Percentiles rank a stretch among this genome's conserved stretches.
phyloP scores from a whole-genome alignment of 2,797 vertebrate genomes.

The Platyrinchus mystaceus region DNA sequence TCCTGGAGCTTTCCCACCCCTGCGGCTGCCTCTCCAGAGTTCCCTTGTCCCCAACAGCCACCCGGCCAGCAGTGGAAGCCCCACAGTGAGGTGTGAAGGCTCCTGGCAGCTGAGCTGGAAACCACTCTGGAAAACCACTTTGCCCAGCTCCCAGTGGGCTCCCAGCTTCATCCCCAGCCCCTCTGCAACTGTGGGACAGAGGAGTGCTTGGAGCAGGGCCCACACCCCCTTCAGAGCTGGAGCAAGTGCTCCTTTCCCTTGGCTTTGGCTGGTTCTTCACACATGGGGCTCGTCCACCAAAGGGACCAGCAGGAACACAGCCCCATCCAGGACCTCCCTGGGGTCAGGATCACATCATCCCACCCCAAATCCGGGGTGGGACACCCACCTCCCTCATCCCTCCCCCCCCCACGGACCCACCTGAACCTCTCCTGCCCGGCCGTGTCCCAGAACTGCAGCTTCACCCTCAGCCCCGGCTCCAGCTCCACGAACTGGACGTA shows the following conservation, averaged over 20 bases:
- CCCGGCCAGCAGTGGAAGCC: neutral
- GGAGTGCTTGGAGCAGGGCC: neutral
- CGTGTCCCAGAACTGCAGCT: conserved; percentile 90
- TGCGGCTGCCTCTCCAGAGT: too few relatives aligned
- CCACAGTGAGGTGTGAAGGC: neutral
- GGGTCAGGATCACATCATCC: neutral
- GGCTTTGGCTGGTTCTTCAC: neutral
- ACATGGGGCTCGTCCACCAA: neutral
- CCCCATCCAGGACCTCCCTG: fast-evolving
- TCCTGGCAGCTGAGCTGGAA: neutral
- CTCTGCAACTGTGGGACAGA: neutral
- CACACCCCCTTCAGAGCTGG: neutral
- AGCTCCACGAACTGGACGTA: conserved; percentile 86
- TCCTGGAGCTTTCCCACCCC: neutral
- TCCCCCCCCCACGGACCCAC: conserved; percentile 45
- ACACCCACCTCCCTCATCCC: neutral
- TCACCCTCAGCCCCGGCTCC: conserved; percentile 80
- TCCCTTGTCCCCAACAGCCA: neutral
- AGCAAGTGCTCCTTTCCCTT: neutral
- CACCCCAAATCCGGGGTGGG: neutral
- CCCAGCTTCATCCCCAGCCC: neutral
- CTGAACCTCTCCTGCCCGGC: conserved; percentile 89
- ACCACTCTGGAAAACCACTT: neutral
- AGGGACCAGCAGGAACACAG: too few relatives aligned
- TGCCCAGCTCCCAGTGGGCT: neutral